These are phyloP conservation scores for Melikaiella ostensackeni DNA, from an alignment of 2,888 invertebrate species.

Conservation along the genomic window DNA sequence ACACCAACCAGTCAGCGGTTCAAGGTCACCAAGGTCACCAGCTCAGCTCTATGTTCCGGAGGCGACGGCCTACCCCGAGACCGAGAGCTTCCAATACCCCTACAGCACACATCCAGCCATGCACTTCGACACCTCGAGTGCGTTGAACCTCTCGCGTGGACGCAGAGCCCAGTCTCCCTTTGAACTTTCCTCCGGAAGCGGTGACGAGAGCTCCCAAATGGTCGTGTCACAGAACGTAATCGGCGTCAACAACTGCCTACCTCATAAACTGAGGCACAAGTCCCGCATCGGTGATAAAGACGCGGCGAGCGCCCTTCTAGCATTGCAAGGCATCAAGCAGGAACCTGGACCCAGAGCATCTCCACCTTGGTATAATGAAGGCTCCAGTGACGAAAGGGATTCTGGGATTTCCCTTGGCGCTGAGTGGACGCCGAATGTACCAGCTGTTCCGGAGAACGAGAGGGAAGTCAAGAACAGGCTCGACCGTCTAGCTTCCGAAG, in stretches of 20 bases:
- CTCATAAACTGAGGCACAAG: conserved; percentile 94
- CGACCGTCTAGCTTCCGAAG: conserved; percentile 92
- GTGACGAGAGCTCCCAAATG: conserved; percentile 80
- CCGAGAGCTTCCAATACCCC: conserved; percentile 78
- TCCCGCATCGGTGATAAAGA: conserved; percentile 93
- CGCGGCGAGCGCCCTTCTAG: conserved; percentile 88
- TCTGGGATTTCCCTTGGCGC: conserved; percentile 92
- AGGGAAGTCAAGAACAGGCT: conserved; percentile 91
- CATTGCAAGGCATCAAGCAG: conserved; percentile 91
- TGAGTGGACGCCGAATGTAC: conserved; percentile 79
- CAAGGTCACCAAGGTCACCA: conserved; percentile 73
- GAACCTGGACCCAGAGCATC: conserved; percentile 89
- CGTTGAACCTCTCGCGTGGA: conserved; percentile 84
- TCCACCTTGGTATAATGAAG: conserved; percentile 92
- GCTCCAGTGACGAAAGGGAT: conserved; percentile 93
- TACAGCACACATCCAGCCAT: conserved; percentile 78
- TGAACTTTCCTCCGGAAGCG: conserved; percentile 87
- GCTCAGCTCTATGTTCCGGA: conserved; percentile 73
- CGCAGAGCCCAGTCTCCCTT: conserved; percentile 85
- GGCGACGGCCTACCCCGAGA: conserved; percentile 72
- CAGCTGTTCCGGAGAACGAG: conserved; percentile 81
- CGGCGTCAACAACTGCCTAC: conserved; percentile 88
- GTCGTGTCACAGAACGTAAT: conserved; percentile 77
- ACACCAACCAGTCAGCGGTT: conserved; percentile 79
- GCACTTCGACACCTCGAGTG: conserved; percentile 81